Conservation (phyloP, 2,113 vertebrate genomes). For the Archocentrus centrarchus region DNA sequence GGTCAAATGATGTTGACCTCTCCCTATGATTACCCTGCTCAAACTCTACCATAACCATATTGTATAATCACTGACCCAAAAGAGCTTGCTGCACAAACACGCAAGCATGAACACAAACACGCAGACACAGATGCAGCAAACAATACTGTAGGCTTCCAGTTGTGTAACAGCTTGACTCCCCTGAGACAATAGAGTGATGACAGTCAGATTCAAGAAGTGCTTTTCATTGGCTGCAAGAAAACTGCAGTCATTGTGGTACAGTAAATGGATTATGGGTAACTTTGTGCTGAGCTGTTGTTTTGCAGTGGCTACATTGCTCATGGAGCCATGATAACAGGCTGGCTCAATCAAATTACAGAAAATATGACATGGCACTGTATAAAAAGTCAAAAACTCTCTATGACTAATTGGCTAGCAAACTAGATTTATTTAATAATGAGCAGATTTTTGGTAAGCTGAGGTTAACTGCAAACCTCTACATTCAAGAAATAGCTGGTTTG, state of each 20-base stretch:
- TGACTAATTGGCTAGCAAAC: neutral
- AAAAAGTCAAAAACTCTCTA: neutral
- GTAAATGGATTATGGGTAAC: constrained; percentile 43
- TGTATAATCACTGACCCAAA: constrained; percentile 42
- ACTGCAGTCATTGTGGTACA: constrained; percentile 3
- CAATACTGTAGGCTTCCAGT: neutral
- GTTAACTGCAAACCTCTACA: constrained; percentile 27
- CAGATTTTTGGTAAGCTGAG: constrained; percentile 6
- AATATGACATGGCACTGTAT: neutral
- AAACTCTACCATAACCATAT: constrained; percentile 11
- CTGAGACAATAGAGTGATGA: constrained; percentile 28
- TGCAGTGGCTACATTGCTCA: constrained; percentile 22
- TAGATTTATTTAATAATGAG: constrained; percentile 35
- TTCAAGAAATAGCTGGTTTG: constrained; percentile 17
- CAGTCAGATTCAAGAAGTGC: constrained; percentile 13
- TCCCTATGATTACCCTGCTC: constrained; percentile 37
- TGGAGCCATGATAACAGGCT: neutral
- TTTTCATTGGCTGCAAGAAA: constrained; percentile 21
- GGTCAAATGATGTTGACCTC: constrained; percentile 30
- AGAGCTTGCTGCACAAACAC: constrained; percentile 1
- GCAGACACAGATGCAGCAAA: neutral
- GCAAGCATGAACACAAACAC: neutral
- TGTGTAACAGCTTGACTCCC: constrained; percentile 44
- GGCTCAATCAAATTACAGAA: neutral
- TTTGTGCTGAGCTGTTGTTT: constrained; percentile 41